Evolutionary conservation across 2,797 vertebrate species (phyloP), one percentile per base, ranked within the genome.

Genomic region (Hoplostethus atlanticus): DNA sequence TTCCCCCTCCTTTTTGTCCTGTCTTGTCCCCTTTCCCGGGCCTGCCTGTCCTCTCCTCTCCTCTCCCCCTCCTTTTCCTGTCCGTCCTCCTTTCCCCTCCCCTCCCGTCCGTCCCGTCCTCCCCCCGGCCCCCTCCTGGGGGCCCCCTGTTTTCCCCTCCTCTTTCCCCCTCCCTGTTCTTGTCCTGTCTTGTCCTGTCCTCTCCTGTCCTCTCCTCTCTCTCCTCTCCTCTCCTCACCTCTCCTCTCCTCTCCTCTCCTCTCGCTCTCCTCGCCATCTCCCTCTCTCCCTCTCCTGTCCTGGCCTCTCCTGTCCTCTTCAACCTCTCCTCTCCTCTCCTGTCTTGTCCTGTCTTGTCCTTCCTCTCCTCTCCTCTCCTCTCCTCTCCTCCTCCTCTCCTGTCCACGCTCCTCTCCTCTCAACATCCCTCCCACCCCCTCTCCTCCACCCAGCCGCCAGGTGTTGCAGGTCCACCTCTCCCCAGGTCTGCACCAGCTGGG

Each of bases 401-500:
- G 15, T 7, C 48, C n/a, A n/a, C n/a, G 64, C 16, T n/a, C 16
- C 30, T n/a, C 31, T 47, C 1, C n/a, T 25, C 13, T 68, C n/a
- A 51, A 30, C 28, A 59, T 21, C 42, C 57, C 1, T 10, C 16
- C 38, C 31, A 66, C 71, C 61, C 12, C 46, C 6, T 55, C 13
- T 88, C 53, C 54, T 70, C 67, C n/a, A 75, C 76, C 64, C 90
- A 99, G 98, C 66, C 97, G 97, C 53, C 96, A 97, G 3, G 95
- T 99, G 76, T 93, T 99, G 66, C 97, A 99, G 90, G 94, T 99
- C 71, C 96, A 99, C 83, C 95, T 88, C 66, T 97, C 98, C 0
- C 84, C 95, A 3, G 98, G 98, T 54, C 96, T 99, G 83, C 97
- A 98, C 67, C 94, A 98, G 75, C 91, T 99, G 80, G 98, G 98